Conservation (phyloP, 2,888 invertebrate genomes). For the Podabrus alpinus region DNA sequence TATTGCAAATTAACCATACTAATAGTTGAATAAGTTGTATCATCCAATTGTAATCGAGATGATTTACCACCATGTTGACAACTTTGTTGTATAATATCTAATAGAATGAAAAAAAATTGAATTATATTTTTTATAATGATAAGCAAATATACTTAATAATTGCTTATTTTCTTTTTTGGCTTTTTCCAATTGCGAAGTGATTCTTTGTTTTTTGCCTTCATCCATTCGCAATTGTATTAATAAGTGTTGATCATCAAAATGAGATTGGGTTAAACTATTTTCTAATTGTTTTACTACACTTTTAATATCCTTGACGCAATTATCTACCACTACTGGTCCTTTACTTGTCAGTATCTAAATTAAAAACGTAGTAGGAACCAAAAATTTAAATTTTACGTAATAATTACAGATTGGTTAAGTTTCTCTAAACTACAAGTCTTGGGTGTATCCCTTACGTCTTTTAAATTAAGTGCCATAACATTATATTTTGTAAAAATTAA, state of each 20-base stretch:
- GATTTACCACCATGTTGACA: slow-evolving; percentile 27
- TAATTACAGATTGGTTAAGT: neutral
- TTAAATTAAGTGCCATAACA: neutral
- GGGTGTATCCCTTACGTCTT: neutral
- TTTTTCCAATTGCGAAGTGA: slow-evolving; percentile 43
- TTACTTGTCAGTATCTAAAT: neutral
- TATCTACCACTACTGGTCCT: neutral
- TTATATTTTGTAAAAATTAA: neutral
- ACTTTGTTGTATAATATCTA: slow-evolving; percentile 43
- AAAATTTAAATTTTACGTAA: neutral
- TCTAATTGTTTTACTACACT: slow-evolving; percentile 40
- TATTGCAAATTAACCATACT: slow-evolving; percentile 62
- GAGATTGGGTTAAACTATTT: slow-evolving; percentile 39
- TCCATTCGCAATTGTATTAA: slow-evolving; percentile 41
- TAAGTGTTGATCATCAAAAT: slow-evolving; percentile 41
- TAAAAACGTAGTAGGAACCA: neutral
- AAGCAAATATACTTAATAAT: slow-evolving; percentile 38
- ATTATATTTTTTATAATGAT: neutral
- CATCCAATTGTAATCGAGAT: slow-evolving; percentile 43
- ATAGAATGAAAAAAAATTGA: neutral
- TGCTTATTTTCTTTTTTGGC: slow-evolving; percentile 46
- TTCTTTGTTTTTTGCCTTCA: slow-evolving; percentile 38
- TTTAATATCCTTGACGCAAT: slow-evolving; percentile 27
- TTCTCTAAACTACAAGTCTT: neutral
- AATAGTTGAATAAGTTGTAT: slow-evolving; percentile 58